phyloP scores from a whole-genome alignment of 2,113 vertebrate species.

The Triplophysa dalaica region DNA sequence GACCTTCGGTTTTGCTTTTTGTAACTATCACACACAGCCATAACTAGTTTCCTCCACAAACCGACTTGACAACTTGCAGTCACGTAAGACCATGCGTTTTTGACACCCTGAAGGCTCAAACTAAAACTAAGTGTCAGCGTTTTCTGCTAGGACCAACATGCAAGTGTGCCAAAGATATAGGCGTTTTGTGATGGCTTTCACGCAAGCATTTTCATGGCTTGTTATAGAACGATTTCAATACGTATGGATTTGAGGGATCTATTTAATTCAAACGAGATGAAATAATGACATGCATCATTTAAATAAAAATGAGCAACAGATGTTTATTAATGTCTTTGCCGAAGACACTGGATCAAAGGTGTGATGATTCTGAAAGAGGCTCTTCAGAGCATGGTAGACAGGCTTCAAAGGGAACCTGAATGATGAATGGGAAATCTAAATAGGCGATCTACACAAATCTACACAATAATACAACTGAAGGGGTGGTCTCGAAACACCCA shows the following conservation, averaged over 20 bases:
- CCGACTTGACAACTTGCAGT: neutral
- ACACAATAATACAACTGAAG: conserved; percentile 69
- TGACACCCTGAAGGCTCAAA: neutral
- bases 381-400: conserved; percentile 53
- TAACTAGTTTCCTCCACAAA: neutral
- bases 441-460: conserved; percentile 60
- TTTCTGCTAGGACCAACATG: neutral
- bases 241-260: neutral
- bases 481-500: conserved; percentile 57
- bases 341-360: conserved; percentile 67
- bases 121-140: neutral
- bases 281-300: conserved; percentile 18
- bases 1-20: neutral
- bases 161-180: neutral
- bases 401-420: conserved; percentile 67
- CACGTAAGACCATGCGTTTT: neutral
- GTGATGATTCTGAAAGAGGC: conserved; percentile 49
- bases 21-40: neutral
- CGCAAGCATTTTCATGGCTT: conserved; percentile 25
- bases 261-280: conserved; percentile 9
- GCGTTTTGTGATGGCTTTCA: conserved; percentile 14
- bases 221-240: conserved; percentile 7
- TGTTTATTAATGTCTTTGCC: conserved; percentile 46
- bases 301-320: conserved; percentile 38
- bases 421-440: conserved; percentile 52